phyloP scores from a whole-genome alignment of 1,140 invertebrate species.

The fruit fly (Drosophila melanogaster) region Release_6_plus_ISO1_MT NT_033779.5:3051501-3052000 shows the following conservation, averaged over 20 bases:
- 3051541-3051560: conserved; percentile 89
- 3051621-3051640: conserved; percentile 85
- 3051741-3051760: conserved; percentile 93
- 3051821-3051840: conserved; percentile 89
- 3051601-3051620: conserved; percentile 80
- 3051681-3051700: conserved; percentile 84
- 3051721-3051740: conserved; percentile 87
- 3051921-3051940: conserved; percentile 86
- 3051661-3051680: conserved; percentile 87
- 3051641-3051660: conserved; percentile 85
- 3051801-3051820: conserved; percentile 89
- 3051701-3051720: conserved; percentile 7
- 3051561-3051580: conserved; percentile 90
- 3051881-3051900: conserved; percentile 88
- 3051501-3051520: conserved; percentile 77
- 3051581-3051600: conserved; percentile 84
- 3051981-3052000: conserved; percentile 90
- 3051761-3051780: conserved; percentile 88
- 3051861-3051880: conserved; percentile 90
- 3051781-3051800: conserved; percentile 86
- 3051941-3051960: conserved; percentile 88
- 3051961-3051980: conserved; percentile 93
- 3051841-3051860: conserved; percentile 95
- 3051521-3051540: conserved; percentile 86
- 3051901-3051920: conserved; percentile 87